These are phyloP conservation scores for Trichonephila clavata DNA, from an alignment of 1,140 invertebrate species.

Conservation along the genomic window DNA sequence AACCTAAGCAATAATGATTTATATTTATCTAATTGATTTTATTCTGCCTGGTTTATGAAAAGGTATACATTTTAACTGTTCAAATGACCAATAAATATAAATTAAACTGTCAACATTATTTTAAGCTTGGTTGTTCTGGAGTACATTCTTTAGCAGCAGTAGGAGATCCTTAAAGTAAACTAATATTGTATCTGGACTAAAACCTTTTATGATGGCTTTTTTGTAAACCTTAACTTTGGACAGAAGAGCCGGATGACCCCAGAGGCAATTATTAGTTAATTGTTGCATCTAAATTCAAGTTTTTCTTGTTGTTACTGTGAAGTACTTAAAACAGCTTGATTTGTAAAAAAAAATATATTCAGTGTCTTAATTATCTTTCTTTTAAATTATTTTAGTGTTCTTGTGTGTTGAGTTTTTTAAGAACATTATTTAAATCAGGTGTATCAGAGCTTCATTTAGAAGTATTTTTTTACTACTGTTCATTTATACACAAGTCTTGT, in stretches of 20 bases:
- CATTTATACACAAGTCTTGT: background rate
- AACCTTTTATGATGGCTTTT: slow-evolving; percentile 62
- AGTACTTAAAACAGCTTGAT: background rate
- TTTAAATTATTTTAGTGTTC: background rate
- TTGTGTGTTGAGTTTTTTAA: background rate
- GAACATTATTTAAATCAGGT: background rate
- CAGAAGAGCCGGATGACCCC: slow-evolving; percentile 47
- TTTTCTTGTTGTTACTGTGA: background rate
- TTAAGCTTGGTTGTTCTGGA: background rate
- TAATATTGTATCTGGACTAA: background rate
- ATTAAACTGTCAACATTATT: too few species aligned
- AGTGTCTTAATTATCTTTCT: background rate
- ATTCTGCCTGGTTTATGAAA: too few species aligned
- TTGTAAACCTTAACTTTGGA: slow-evolving; percentile 56
- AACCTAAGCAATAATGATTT: background rate
- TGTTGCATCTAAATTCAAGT: background rate
- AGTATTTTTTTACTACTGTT: slow-evolving; percentile 12
- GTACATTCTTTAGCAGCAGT: slow-evolving; percentile 51
- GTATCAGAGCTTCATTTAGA: background rate
- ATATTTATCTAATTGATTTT: background rate
- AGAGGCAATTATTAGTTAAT: slow-evolving; percentile 46
- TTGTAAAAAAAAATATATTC: background rate
- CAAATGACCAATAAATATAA: too few species aligned
- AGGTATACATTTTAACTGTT: background rate
- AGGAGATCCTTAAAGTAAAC: slow-evolving; percentile 27